Evolutionary conservation across 2,888 invertebrate species (phyloP).

Genomic region (Thysanoteuthis rhombus): DNA sequence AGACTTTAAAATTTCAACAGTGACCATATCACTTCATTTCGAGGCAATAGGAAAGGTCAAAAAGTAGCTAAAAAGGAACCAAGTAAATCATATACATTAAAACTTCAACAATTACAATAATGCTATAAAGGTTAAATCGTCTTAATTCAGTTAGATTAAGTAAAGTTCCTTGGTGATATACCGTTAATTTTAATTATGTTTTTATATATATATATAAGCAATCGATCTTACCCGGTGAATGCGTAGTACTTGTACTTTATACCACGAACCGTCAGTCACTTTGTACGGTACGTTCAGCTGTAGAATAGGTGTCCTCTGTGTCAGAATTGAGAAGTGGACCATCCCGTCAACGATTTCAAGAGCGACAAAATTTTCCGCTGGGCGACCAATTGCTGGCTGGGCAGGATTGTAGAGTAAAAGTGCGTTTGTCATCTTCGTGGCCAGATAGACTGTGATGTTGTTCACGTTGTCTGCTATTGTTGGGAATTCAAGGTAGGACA

Average conservation of each 20-base stretch:
- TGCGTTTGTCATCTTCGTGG: slow-evolving; percentile 86
- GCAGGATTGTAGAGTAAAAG: slow-evolving; percentile 92
- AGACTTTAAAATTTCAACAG: no score
- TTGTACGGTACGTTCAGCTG: slow-evolving; percentile 77
- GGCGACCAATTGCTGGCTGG: slow-evolving; percentile 71
- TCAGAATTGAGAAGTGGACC: slow-evolving; percentile 83
- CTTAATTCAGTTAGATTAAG: no score
- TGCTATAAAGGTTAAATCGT: no score
- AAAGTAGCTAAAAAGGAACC: no score
- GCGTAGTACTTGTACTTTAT: slow-evolving; percentile 76
- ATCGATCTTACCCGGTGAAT: slow-evolving; percentile 50
- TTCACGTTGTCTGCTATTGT: slow-evolving; percentile 82
- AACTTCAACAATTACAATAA: no score
- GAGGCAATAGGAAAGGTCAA: no score
- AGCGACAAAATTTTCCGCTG: slow-evolving; percentile 83
- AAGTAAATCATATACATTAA: no score
- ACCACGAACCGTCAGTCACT: slow-evolving; percentile 88
- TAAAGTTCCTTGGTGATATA: no score
- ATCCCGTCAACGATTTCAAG: slow-evolving; percentile 86
- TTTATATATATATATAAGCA: background rate
- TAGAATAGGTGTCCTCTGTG: slow-evolving; percentile 80
- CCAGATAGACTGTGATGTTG: slow-evolving; percentile 87
- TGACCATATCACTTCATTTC: no score
- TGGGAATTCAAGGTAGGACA: slow-evolving; percentile 90
- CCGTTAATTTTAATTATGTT: no score